Base-by-base conservation (phyloP, 2,797 vertebrate genomes). In the Gallinago stenura region DNA sequence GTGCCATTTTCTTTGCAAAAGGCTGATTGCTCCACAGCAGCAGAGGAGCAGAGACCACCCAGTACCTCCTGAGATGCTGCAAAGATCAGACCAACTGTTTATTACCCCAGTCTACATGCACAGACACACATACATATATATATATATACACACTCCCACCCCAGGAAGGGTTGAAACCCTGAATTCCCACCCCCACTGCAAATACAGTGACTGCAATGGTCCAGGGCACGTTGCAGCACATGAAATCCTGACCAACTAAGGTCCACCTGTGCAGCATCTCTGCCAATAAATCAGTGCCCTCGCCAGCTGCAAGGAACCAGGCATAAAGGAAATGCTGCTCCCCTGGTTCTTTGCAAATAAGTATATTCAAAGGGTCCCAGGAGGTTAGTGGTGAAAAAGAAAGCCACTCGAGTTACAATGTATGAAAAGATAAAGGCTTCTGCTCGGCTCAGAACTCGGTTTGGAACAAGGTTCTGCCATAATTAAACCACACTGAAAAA, bases 71-170 rank as follows among this genome's bases (percentile, higher is more conserved):
- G 30, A 26, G 43, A 14, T 4, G 7, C 7, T 70, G 17, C 39
- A 41, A 46, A 84, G n/a, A 54, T 46, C 50, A 69, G 33, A 62
- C n/a, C 16, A 6, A 15, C 18, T 53, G 11, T 31, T 30, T 35
- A 19, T 51, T 64, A 22, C 25, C 57, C 53, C n/a, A 21, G 30
- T 25, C 46, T 53, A 41, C 10, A 4, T 2, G 3, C 37, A 39
- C n/a, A 43, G 19, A 33, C 26, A 25, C 15, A n/a, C 30, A 16
- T 2, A 16, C 7, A 43, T 35, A 35, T 3, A 22, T 4, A 30
- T 18, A 43, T 3, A 22, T 4, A 30, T 1, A 57, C 12, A 39
- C 5, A 30, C 3, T 9, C 10, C 5, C 21, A 6, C 7, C 11
- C 28, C 62, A 57, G 25, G 20, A 60, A 58, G 30, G 21, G 57